Conservation (phyloP, 1,140 invertebrate genomes). For the Diachasma alloeum region DNA sequence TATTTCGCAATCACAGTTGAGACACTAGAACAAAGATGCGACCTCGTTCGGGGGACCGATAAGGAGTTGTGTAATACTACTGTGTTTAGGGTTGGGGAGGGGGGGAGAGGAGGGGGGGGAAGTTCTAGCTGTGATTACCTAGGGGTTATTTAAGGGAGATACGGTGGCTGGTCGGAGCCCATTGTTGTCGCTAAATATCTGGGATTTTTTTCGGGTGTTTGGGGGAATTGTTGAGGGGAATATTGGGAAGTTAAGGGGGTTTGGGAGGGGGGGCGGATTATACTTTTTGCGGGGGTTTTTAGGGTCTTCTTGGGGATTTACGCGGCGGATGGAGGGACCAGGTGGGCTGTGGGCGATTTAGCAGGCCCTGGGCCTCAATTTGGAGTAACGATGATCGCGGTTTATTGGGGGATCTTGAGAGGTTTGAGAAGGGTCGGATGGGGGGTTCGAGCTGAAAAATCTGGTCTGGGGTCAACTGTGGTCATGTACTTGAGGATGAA, state of each 20-base stretch:
- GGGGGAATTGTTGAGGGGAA: background rate
- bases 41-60: conserved; percentile 1
- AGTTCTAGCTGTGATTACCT: background rate
- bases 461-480: no score
- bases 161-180: background rate
- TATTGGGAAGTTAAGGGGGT: background rate
- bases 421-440: no score
- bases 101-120: no score
- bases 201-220: background rate
- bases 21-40: conserved; percentile 26
- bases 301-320: background rate
- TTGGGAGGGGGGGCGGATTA: background rate
- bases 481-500: no score
- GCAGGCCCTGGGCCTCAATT: conserved; percentile 17
- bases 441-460: no score
- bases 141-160: background rate
- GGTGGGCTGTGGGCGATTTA: background rate
- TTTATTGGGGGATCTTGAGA: no score
- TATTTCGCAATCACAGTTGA: conserved; percentile 27
- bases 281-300: background rate
- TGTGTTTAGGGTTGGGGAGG: background rate
- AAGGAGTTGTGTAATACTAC: conserved; percentile 17
- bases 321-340: background rate
- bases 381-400: conserved; percentile 27
- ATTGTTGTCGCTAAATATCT: background rate